A percentile compares a stretch with the other conserved stretches of the same genome.
phyloP scores from a whole-genome alignment of 2,888 invertebrate genomes.

The Agelastica alni region DNA sequence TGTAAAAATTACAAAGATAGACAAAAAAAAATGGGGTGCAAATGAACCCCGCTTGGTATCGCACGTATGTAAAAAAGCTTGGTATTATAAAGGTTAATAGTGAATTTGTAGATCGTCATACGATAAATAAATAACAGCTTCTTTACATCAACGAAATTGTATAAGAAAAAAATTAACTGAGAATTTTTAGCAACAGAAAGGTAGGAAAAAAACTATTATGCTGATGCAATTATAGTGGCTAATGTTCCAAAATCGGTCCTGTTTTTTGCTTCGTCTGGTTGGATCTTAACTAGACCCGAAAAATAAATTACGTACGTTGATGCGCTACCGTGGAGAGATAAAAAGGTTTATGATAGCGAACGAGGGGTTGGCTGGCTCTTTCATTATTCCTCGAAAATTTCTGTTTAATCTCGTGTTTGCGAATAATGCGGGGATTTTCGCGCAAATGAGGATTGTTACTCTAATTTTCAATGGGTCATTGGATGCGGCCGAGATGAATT shows the following conservation, averaged over 20 bases:
- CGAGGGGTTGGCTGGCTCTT: constrained; percentile 11
- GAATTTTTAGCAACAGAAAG: too few relatives aligned
- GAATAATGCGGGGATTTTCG: constrained; percentile 24
- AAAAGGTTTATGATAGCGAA: constrained; percentile 25
- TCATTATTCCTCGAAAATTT: constrained; percentile 25
- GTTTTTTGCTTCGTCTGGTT: constrained; percentile 1
- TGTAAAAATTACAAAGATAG: too few relatives aligned
- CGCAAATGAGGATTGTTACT: constrained; percentile 20
- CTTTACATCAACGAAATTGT: too few relatives aligned
- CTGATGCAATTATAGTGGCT: too few relatives aligned
- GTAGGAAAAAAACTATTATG: too few relatives aligned
- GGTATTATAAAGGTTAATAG: too few relatives aligned
- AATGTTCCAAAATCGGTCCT: constrained; percentile 1
- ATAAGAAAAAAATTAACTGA: too few relatives aligned
- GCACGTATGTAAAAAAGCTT: too few relatives aligned
- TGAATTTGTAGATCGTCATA: too few relatives aligned
- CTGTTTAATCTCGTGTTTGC: constrained; percentile 25
- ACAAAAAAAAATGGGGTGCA: too few relatives aligned
- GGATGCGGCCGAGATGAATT: constrained; percentile 22
- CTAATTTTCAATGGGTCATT: constrained; percentile 25
- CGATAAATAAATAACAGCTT: too few relatives aligned
- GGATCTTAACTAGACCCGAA: constrained; percentile 20
- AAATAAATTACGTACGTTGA: constrained; percentile 25
- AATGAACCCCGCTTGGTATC: too few relatives aligned
- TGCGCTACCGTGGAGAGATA: constrained; percentile 24